These are phyloP conservation scores for Sarcophaga peregrina DNA, from an alignment of 1,140 invertebrate species.

Conservation along the genomic window DNA sequence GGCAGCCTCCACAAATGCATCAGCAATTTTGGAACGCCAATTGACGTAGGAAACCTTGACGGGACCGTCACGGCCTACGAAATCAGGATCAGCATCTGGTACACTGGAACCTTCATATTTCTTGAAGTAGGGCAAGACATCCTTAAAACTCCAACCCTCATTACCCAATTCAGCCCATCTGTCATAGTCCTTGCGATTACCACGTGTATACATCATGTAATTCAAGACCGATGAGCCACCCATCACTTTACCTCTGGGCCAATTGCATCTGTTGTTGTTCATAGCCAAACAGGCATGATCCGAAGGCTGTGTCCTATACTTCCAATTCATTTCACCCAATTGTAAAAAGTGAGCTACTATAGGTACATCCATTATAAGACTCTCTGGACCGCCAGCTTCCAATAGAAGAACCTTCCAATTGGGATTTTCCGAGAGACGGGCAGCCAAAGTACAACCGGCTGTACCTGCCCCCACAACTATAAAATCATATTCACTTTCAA, in stretches of 20 bases:
- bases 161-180: constrained; percentile 83
- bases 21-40: constrained; percentile 72
- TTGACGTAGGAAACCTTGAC: constrained; percentile 68
- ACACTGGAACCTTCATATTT: constrained; percentile 80
- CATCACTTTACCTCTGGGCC: constrained; percentile 81
- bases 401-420: constrained; percentile 74
- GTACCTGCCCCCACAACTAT: constrained; percentile 79
- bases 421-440: constrained; percentile 73
- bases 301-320: constrained; percentile 74
- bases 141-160: constrained; percentile 82
- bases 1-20: constrained; percentile 77
- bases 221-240: constrained; percentile 89
- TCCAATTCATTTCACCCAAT: constrained; percentile 74
- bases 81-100: constrained; percentile 68
- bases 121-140: constrained; percentile 85
- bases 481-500: constrained; percentile 70
- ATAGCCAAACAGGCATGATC: constrained; percentile 66
- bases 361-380: constrained; percentile 76
- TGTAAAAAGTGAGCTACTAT: constrained; percentile 74
- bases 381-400: constrained; percentile 74
- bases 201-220: constrained; percentile 91
- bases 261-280: constrained; percentile 73
- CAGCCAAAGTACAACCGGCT: constrained; percentile 77
- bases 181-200: constrained; percentile 81
- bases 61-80: constrained; percentile 73